These are phyloP conservation scores for Cercocebus atys DNA, from an alignment of 2,113 vertebrate genomes.

Conservation along the genomic window DNA sequence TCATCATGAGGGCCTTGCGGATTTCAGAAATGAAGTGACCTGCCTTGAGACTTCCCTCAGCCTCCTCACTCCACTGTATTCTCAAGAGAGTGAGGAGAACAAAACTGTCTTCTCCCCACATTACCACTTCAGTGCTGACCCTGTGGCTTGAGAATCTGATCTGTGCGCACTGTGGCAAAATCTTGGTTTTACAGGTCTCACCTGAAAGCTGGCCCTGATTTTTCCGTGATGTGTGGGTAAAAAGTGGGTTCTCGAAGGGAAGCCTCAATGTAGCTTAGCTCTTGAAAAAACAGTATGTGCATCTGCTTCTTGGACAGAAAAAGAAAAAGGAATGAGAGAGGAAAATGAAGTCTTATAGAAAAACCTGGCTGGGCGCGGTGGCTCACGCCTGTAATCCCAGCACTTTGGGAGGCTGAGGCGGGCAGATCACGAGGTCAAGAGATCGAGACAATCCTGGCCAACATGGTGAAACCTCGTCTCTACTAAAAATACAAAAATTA, in stretches of 20 bases:
- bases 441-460: too few relatives aligned
- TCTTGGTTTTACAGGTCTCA: not conserved
- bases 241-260: not conserved
- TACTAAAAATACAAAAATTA: too few relatives aligned
- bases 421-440: too few relatives aligned
- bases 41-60: not conserved
- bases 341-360: not conserved
- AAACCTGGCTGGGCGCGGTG: too few relatives aligned
- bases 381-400: too few relatives aligned
- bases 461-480: too few relatives aligned
- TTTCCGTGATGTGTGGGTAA: not conserved
- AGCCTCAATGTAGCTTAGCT: not conserved
- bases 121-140: rapidly evolving
- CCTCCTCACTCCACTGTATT: not conserved
- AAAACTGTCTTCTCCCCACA: not conserved
- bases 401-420: too few relatives aligned
- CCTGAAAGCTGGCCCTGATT: not conserved
- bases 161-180: not conserved
- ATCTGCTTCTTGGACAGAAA: not conserved
- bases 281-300: too few relatives aligned
- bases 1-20: not conserved
- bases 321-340: not conserved
- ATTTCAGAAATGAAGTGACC: not conserved
- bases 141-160: not conserved
- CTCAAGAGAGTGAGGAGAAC: not conserved